Evolutionary conservation across 1,140 invertebrate species (phyloP).

Genomic region (Nasonia giraulti): DNA sequence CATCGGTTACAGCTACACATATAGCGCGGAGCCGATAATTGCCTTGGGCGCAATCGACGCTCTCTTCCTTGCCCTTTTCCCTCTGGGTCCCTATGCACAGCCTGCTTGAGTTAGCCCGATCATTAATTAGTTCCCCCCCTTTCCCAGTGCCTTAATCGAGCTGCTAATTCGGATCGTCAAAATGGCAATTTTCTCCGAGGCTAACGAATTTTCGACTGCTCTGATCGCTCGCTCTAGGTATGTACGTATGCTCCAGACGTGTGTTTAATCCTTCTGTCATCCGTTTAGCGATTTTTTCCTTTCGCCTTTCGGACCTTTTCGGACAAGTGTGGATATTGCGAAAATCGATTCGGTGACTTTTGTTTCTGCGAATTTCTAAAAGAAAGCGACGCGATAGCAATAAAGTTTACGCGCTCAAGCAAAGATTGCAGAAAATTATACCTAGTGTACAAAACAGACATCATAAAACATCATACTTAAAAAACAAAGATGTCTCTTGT

Average conservation of each 20-base stretch:
- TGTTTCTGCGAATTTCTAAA: no score
- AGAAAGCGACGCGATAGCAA: no score
- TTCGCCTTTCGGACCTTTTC: neutral
- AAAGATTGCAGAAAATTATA: no score
- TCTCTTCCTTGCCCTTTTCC: constrained; percentile 7
- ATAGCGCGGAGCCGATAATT: constrained; percentile 26
- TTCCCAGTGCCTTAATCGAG: constrained; percentile 9
- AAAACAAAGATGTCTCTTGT: neutral
- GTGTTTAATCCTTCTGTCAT: neutral
- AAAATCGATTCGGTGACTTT: neutral
- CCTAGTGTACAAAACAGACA: no score
- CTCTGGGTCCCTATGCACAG: neutral
- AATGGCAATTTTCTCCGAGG: constrained; percentile 42
- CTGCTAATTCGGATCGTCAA: constrained; percentile 37
- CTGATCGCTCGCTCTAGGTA: neutral
- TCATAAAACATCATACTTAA: neutral
- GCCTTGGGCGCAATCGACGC: constrained; percentile 16
- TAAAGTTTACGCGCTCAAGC: no score
- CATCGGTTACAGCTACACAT: constrained; percentile 15
- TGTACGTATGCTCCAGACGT: neutral
- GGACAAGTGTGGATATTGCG: neutral
- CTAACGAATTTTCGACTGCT: constrained; percentile 32
- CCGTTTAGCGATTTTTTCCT: neutral
- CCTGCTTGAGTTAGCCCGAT: neutral
- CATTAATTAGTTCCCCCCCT: constrained; percentile 5